Percentiles rank a stretch among this genome's conserved stretches.
These are phyloP conservation scores for Drosophila algonquin DNA, from an alignment of 2,888 invertebrate species.

Conservation along the genomic window DNA sequence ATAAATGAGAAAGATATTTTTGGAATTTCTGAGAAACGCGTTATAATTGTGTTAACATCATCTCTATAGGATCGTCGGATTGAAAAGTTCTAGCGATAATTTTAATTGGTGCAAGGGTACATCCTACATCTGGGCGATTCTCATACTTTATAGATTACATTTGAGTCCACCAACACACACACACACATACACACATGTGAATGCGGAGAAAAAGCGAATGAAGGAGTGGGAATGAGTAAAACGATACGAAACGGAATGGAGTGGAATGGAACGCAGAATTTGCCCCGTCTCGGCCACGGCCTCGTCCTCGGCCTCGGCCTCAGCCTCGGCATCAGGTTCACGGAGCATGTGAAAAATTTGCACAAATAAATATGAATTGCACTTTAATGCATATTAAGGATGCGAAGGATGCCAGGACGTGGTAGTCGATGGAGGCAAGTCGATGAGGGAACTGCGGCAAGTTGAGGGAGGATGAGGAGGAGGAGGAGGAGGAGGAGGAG, in stretches of 20 bases:
- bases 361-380: slow-evolving; percentile 79
- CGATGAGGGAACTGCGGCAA: neutral
- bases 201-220: neutral
- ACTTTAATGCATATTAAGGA: slow-evolving; percentile 77
- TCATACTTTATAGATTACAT: too few relatives aligned
- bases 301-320: slow-evolving; percentile 29
- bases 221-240: neutral
- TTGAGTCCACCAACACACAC: too few relatives aligned
- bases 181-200: too few relatives aligned
- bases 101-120: neutral
- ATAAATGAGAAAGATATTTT: too few relatives aligned
- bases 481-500: neutral
- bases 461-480: neutral
- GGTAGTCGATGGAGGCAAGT: neutral
- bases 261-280: slow-evolving; percentile 23
- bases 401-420: slow-evolving; percentile 31
- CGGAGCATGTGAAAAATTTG: slow-evolving; percentile 71
- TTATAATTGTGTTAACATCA: too few relatives aligned
- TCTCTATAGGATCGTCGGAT: neutral
- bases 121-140: neutral
- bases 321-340: slow-evolving; percentile 20
- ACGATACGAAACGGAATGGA: slow-evolving; percentile 31
- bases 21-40: too few relatives aligned
- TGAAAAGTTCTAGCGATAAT: neutral
- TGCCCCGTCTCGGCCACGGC: slow-evolving; percentile 20